Conservation (phyloP, 2,113 vertebrate species). For the Grantiella picta region DNA sequence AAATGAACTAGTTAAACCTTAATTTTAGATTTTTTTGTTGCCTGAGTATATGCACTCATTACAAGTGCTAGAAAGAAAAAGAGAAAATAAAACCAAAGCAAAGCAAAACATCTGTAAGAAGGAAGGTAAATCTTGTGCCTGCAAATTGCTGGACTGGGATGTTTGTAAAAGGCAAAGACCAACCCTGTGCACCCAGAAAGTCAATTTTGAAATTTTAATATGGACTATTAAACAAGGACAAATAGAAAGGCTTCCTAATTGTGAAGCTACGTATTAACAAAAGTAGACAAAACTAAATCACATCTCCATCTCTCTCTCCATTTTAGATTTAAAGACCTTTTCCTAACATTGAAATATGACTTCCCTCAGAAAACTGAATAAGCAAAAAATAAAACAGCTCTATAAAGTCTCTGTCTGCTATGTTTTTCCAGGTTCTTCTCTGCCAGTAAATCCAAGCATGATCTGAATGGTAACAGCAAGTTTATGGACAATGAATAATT, state of each 20-base stretch:
- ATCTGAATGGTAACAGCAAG: conserved; percentile 68
- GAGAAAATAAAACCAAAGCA: neutral
- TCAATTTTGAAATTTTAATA: neutral
- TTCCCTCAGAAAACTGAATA: neutral
- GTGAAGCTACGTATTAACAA: neutral
- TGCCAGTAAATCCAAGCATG: conserved; percentile 67
- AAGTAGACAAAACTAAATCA: neutral
- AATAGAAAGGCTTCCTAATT: neutral
- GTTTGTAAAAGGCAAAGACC: neutral
- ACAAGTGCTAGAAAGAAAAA: neutral
- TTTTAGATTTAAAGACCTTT: neutral
- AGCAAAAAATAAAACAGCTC: neutral
- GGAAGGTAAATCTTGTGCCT: neutral
- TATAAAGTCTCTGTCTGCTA: neutral
- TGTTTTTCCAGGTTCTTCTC: conserved; percentile 46
- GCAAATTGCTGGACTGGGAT: neutral
- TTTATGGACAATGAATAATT: conserved; percentile 73
- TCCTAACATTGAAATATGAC: neutral
- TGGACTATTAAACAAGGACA: neutral
- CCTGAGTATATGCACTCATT: neutral
- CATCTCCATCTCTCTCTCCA: neutral
- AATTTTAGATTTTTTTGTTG: neutral
- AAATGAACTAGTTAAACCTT: neutral
- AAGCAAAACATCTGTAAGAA: neutral
- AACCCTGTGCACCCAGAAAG: neutral